Evolutionary conservation across 2,888 invertebrate genomes (phyloP).

Genomic region (Oscheius sp.): DNA sequence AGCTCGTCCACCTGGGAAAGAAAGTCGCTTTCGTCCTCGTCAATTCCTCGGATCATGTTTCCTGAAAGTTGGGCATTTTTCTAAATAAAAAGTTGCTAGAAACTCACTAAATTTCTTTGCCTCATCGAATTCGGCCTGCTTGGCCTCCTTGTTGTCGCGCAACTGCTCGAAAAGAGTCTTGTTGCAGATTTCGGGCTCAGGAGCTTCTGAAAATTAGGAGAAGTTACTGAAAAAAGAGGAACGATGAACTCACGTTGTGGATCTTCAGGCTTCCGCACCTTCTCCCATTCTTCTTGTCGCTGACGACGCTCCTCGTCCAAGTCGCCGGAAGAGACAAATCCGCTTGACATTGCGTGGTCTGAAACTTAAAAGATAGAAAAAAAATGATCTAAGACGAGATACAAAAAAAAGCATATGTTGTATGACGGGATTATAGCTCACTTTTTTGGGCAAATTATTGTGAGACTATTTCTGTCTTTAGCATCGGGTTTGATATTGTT

Average conservation of each 20-base stretch:
- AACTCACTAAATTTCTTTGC: conserved; percentile 90
- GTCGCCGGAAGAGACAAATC: conserved; percentile 88
- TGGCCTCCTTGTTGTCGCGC: conserved; percentile 90
- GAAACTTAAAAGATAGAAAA: too few relatives aligned
- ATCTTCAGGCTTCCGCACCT: conserved; percentile 88
- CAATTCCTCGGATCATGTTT: conserved; percentile 84
- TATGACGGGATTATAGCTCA: too few relatives aligned
- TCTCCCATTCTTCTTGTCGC: conserved; percentile 96
- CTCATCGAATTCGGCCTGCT: conserved; percentile 93
- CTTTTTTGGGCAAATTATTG: too few relatives aligned
- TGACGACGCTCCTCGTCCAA: conserved; percentile 84
- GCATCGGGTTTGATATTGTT: too few relatives aligned
- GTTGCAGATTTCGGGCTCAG: conserved; percentile 86
- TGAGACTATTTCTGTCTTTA: too few relatives aligned
- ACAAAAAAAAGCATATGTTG: too few relatives aligned
- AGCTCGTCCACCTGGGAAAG: conserved; percentile 83
- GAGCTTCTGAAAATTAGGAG: conserved; percentile 81
- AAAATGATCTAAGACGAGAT: too few relatives aligned
- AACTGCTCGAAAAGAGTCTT: conserved; percentile 91
- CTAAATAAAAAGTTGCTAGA: not conserved
- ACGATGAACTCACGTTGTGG: conserved; percentile 81
- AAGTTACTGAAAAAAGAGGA: not conserved
- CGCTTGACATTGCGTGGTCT: conserved; percentile 50
- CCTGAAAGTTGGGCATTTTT: conserved; percentile 74
- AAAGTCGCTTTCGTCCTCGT: conserved; percentile 95